phyloP scores from a whole-genome alignment of 2,113 vertebrate genomes.

The Macaca nemestrina region DNA sequence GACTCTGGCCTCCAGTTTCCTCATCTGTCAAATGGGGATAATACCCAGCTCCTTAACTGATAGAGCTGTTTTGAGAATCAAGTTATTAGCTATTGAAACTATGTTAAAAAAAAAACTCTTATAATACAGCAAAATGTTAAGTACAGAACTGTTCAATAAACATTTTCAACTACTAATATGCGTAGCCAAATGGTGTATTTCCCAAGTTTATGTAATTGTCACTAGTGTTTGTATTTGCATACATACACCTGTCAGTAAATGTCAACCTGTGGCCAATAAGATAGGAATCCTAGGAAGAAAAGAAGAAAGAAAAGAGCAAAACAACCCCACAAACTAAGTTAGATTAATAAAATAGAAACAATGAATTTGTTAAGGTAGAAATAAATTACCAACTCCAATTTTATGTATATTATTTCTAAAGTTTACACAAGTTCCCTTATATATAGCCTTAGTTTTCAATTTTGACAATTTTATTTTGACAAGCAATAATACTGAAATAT shows the following conservation, averaged over 20 bases:
- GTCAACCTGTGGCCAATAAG: background rate
- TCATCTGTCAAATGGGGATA: background rate
- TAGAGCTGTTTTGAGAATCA: background rate
- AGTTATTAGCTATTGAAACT: background rate
- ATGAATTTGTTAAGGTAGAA: conserved; percentile 41
- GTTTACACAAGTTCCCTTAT: conserved; percentile 33
- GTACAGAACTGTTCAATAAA: background rate
- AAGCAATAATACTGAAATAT: conserved; percentile 59
- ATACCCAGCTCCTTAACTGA: background rate
- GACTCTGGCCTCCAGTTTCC: background rate
- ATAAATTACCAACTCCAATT: conserved; percentile 17
- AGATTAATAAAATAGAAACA: conserved; percentile 44
- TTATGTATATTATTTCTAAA: conserved; percentile 34
- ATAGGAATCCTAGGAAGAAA: background rate
- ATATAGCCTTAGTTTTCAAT: conserved; percentile 71
- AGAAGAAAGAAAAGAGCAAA: background rate
- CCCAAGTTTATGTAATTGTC: background rate
- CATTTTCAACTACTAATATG: background rate
- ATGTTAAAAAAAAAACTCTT: background rate
- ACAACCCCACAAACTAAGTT: background rate
- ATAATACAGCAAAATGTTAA: background rate
- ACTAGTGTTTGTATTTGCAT: background rate
- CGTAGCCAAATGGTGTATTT: background rate
- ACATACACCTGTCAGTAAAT: background rate
- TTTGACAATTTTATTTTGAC: conserved; percentile 74